Evolutionary conservation across 2,113 vertebrate genomes (phyloP), one percentile per base, ranked within the genome.

Genomic region (Calidris pygmaea): DNA sequence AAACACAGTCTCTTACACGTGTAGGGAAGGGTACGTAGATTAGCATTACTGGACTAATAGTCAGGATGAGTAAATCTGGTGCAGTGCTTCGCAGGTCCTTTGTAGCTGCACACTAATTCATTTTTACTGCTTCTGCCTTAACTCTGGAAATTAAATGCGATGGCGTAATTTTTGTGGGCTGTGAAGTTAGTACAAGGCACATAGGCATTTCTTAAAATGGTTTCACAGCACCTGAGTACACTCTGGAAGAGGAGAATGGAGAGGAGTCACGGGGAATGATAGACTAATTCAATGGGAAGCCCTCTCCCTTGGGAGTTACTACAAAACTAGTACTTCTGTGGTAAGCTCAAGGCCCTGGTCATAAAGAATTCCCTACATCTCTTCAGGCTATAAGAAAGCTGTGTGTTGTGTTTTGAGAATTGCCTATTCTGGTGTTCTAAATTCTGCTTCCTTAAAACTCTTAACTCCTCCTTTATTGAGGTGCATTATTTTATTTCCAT

Each of bases 21-120:
- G 99, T 98, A 99, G 99, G 97, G 98, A 99, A 98, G 99, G 99
- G 99, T 99, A 98, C 97, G 98, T 98, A 85, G 26, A 56, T 63
- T 66, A 82, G 60, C 24, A 22, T 22, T 74, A 23, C 56, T 74
- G 34, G 17, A 70, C 32, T 70, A 39, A 41, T 32, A 34, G 12
- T 59, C 45, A 52, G 39, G 34, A 78, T 0, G 0, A 66, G 47
- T 67, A 30, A 77, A 80, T 84, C 7, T 14, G 26, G 9, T 60
- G 34, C 22, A 7, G 39, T 81, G 11, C 66, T 85, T 70, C 30
- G 47, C n/a, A 32, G 39, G 29, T 80, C 41, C 20, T 80, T 47
- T 63, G 2, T 88, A 81, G 43, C 5, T 68, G 30, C 34, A 66
- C 27, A 12, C 6, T 35, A 16, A 34, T 35, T 78, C 2, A 21